These are phyloP conservation scores for Ageneiosus marmoratus DNA, from an alignment of 2,113 vertebrate species.

Conservation along the genomic window DNA sequence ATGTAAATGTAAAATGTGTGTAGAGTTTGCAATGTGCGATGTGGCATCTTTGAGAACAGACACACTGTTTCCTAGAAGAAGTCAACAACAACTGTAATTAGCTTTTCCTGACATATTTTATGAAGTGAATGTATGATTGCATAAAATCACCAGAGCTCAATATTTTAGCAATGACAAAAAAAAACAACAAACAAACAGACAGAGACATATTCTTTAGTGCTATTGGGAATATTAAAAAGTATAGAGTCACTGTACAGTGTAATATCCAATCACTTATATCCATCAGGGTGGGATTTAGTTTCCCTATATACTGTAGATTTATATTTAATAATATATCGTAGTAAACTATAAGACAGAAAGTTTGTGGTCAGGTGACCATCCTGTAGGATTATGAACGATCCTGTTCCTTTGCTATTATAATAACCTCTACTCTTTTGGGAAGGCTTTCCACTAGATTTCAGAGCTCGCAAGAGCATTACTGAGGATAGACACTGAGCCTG, in stretches of 20 bases:
- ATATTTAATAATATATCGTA: no score
- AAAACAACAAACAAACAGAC: neutral
- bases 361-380: no score
- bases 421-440: no score
- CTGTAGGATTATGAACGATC: no score
- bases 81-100: neutral
- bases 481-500: no score
- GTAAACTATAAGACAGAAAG: no score
- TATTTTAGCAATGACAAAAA: neutral
- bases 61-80: neutral
- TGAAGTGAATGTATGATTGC: neutral
- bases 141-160: neutral
- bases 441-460: no score
- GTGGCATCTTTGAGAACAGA: neutral
- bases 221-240: neutral
- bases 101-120: neutral
- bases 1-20: slow-evolving; percentile 23
- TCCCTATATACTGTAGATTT: no score
- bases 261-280: neutral
- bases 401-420: no score
- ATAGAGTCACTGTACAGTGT: neutral
- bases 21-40: no score
- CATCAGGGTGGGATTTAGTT: neutral
- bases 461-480: no score
- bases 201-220: neutral